These are phyloP conservation scores for Pseudococcus viburni DNA, from an alignment of 2,888 invertebrate genomes.

Conservation along the genomic window DNA sequence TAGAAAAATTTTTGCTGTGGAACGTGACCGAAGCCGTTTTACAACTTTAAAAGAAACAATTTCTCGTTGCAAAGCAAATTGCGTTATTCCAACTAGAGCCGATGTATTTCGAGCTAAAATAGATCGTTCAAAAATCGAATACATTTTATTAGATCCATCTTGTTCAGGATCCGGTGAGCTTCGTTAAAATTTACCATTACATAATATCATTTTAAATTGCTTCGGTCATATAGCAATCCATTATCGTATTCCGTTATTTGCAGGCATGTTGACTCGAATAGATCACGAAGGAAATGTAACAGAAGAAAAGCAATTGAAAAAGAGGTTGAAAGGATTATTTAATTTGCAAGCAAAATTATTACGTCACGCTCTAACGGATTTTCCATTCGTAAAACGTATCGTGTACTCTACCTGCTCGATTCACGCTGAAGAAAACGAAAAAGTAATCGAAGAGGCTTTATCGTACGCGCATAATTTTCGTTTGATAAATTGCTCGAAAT, in stretches of 20 bases:
- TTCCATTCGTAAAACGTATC: constrained; percentile 86
- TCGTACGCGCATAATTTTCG: constrained; percentile 71
- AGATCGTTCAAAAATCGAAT: constrained; percentile 77
- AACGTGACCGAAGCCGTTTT: constrained; percentile 80
- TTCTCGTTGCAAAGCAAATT: constrained; percentile 78
- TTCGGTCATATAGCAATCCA: neutral
- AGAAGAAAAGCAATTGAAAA: constrained; percentile 75
- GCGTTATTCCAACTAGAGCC: constrained; percentile 70
- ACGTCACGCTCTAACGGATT: constrained; percentile 85
- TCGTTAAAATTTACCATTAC: neutral
- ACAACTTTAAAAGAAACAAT: constrained; percentile 78
- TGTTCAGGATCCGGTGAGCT: constrained; percentile 92
- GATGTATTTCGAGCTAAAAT: constrained; percentile 31
- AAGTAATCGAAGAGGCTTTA: constrained; percentile 84
- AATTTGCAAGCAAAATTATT: constrained; percentile 87
- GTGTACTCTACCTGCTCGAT: constrained; percentile 98
- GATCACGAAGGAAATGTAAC: constrained; percentile 72
- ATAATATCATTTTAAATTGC: neutral
- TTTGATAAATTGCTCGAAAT: constrained; percentile 68
- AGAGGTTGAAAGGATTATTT: constrained; percentile 79
- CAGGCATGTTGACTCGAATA: constrained; percentile 76
- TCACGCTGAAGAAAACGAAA: constrained; percentile 92
- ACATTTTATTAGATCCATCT: constrained; percentile 95
- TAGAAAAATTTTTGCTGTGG: constrained; percentile 87
- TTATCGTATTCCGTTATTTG: neutral